Conservation (phyloP, 2,888 invertebrate species). For the Xanthorhoe designata region DNA sequence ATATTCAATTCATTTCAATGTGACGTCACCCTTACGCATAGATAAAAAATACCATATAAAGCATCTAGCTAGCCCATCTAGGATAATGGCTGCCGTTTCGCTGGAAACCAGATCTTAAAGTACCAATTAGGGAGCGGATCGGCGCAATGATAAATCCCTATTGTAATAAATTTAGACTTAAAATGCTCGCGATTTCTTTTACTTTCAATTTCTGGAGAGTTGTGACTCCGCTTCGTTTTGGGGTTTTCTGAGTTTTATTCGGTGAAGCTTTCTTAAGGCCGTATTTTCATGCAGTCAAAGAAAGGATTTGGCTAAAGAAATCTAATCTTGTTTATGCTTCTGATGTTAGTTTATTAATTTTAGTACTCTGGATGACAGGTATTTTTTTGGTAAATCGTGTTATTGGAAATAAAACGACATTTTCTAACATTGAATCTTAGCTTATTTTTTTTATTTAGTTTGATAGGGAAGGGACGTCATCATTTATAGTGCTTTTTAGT, state of each 20-base stretch:
- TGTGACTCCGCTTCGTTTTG: conserved; percentile 14
- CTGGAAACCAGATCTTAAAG: conserved; percentile 2
- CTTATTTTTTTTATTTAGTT: too few relatives aligned
- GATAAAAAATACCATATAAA: background rate
- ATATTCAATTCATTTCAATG: too few relatives aligned
- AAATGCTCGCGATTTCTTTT: conserved; percentile 19
- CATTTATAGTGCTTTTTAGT: too few relatives aligned
- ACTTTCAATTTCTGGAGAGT: conserved; percentile 14
- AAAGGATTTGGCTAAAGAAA: too few relatives aligned
- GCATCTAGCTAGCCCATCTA: too few relatives aligned
- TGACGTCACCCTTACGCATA: background rate
- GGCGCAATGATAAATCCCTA: conserved; percentile 13
- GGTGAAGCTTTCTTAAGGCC: background rate
- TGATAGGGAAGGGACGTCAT: too few relatives aligned
- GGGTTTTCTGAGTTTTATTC: conserved; percentile 1
- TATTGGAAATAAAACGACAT: too few relatives aligned
- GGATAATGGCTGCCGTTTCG: background rate
- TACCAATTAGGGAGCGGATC: conserved; percentile 18
- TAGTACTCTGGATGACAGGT: too few relatives aligned
- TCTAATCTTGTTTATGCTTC: too few relatives aligned
- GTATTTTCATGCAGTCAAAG: background rate
- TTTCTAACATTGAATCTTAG: too few relatives aligned
- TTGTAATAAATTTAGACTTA: conserved; percentile 25
- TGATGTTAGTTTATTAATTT: too few relatives aligned
- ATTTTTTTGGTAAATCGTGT: too few relatives aligned